Base-by-base conservation (phyloP, 2,888 invertebrate genomes). In the Seira ritae region DNA sequence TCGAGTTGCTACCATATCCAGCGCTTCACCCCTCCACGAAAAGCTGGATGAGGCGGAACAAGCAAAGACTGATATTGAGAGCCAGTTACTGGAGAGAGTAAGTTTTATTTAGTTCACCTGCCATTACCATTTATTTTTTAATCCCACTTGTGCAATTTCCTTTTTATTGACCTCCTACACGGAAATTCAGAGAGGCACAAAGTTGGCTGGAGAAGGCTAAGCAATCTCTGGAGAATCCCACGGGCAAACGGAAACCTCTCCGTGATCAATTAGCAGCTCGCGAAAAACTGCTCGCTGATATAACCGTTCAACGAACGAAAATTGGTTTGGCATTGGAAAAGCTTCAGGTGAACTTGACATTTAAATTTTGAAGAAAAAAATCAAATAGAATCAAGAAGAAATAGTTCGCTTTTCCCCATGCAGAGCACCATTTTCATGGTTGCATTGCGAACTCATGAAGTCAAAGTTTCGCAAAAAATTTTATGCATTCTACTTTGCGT, bases 291-390 rank as follows among this genome's bases (percentile, higher is more conserved):
- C 37, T 84, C 12, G 86, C 86, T 46, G 97, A 97, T 90, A 94
- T 96, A 80, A 94, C 96, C 86, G 96, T 96, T 88, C 97, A 97
- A 91, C 96, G 96, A 91, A 96, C 96, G 0, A 97, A 97, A 92
- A 95, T 97, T 89, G 93, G 94, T 62, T 94, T 97, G 90, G 95
- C 97, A 77, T 94, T 97, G 89, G 97, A 97, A 91, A 97, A 97
- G 91, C 93, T 97, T 87, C 95, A 96, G 93, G 96, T 95, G 92
- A 84, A 79, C 71, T 79, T 84, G 84, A 79, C 82, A 82, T 73
- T 82, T 77, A 55, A 55, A 12, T 12, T 42, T 42, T 12, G 12
- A 42, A 42, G 12, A 42, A 42, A 42, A 42, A 42, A 42, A 42
- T 8, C 42, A 42, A 12, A 42, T 42, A 42, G 12, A 12, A 42